Conservation (phyloP, 1,140 invertebrate species). For the Schlechtendalia chinensis region DNA sequence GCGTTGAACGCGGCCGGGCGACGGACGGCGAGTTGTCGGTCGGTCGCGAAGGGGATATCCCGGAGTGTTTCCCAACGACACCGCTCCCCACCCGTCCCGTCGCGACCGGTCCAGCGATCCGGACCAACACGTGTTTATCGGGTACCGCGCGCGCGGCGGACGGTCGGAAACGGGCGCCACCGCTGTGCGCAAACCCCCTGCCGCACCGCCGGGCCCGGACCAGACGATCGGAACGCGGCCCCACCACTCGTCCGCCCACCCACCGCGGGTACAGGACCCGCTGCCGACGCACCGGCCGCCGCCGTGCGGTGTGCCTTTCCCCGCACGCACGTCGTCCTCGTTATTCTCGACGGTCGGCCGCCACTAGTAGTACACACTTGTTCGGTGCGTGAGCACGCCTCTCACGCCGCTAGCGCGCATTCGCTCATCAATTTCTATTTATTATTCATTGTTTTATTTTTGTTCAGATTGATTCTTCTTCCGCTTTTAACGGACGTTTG, state of each 20-base stretch:
- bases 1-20: not conserved
- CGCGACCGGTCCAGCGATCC: not conserved
- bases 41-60: constrained; percentile 39
- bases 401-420: not conserved
- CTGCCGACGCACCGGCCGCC: not conserved
- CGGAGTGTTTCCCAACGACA: constrained; percentile 48
- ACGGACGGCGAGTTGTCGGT: constrained; percentile 13
- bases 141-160: constrained; percentile 10
- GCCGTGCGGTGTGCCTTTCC: not conserved
- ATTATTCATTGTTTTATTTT: constrained; percentile 4
- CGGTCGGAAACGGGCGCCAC: constrained; percentile 47
- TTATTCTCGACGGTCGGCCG: constrained; percentile 9
- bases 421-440: not conserved
- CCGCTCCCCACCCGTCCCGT: constrained; percentile 21
- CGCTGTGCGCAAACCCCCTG: constrained; percentile 35
- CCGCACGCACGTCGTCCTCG: constrained; percentile 22
- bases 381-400: constrained; percentile 14
- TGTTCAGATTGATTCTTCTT: not conserved
- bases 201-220: not conserved
- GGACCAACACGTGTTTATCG: constrained; percentile 50
- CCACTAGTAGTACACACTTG: constrained; percentile 46
- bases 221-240: constrained; percentile 38
- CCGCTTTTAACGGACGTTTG: not conserved
- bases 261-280: too few species aligned
- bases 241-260: not conserved